phyloP scores from a whole-genome alignment of 2,113 vertebrate genomes.

The Gorsachius goisagi region DNA sequence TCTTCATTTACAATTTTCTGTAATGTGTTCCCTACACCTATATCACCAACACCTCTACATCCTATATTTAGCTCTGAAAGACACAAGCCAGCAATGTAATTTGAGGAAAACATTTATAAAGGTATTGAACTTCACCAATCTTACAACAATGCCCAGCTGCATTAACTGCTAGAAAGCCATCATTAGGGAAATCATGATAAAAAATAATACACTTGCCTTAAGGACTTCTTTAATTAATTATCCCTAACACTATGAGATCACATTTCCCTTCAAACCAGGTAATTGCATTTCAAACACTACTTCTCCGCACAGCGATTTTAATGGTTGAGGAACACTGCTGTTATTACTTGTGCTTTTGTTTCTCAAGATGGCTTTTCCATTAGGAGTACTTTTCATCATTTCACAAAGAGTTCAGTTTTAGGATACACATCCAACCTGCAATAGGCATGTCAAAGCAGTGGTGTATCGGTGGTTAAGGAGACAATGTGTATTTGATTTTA shows the following conservation, averaged over 20 bases:
- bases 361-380: not conserved
- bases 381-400: not conserved
- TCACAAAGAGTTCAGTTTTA: not conserved
- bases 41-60: not conserved
- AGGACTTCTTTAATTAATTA: not conserved
- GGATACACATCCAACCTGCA: not conserved
- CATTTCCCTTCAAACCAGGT: not conserved
- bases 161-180: not conserved
- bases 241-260: not conserved
- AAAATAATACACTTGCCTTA: not conserved
- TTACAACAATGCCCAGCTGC: not conserved
- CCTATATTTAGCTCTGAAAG: not conserved
- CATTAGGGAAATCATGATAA: not conserved
- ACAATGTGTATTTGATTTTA: not conserved
- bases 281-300: not conserved
- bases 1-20: not conserved
- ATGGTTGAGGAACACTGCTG: not conserved
- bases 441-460: accelerated
- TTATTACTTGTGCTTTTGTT: not conserved
- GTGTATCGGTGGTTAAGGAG: not conserved
- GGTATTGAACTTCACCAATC: not conserved
- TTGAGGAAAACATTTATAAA: not conserved
- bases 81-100: not conserved
- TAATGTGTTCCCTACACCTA: not conserved
- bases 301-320: not conserved